phyloP scores from a whole-genome alignment of 1,140 invertebrate species.

The Tribolium castaneum region DNA sequence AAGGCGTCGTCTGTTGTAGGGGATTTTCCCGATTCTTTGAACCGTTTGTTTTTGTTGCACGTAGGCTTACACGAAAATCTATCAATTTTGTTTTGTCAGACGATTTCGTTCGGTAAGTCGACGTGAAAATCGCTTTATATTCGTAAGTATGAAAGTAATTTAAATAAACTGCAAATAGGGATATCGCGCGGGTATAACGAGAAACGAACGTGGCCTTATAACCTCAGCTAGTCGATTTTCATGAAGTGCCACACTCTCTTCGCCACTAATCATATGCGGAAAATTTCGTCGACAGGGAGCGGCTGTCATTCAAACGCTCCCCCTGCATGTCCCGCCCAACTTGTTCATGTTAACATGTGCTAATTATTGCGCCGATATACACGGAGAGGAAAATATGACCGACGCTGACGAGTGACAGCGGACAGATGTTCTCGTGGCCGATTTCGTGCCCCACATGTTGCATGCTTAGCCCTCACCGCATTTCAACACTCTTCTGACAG shows the following conservation, averaged over 20 bases:
- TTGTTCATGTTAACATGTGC: conserved; percentile 53
- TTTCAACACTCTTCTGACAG: conserved; percentile 35
- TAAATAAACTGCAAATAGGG: conserved; percentile 53
- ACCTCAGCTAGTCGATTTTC: conserved; percentile 2
- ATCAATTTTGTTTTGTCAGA: conserved; percentile 51
- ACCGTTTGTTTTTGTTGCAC: conserved; percentile 39
- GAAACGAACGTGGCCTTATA: conserved; percentile 25
- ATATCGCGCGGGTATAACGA: conserved; percentile 41
- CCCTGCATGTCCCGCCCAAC: conserved; percentile 45
- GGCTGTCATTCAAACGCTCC: conserved; percentile 46
- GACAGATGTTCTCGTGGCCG: conserved; percentile 37
- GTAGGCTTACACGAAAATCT: conserved; percentile 44
- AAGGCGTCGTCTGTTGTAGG: conserved; percentile 35
- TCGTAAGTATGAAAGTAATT: conserved; percentile 50
- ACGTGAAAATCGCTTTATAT: conserved; percentile 50
- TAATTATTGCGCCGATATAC: conserved; percentile 50
- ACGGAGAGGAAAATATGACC: conserved; percentile 45
- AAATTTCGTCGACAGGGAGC: conserved; percentile 48
- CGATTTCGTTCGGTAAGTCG: conserved; percentile 47
- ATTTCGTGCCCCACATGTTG: conserved; percentile 36
- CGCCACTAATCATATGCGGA: conserved; percentile 12
- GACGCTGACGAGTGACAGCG: conserved; percentile 41
- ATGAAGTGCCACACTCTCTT: conserved; percentile 13
- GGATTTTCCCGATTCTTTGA: conserved; percentile 46
- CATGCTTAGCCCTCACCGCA: conserved; percentile 24